A percentile compares a stretch with the other conserved stretches of the same genome.
These are phyloP conservation scores for Xestia ashworthii DNA, from an alignment of 2,888 invertebrate species.

Conservation along the genomic window DNA sequence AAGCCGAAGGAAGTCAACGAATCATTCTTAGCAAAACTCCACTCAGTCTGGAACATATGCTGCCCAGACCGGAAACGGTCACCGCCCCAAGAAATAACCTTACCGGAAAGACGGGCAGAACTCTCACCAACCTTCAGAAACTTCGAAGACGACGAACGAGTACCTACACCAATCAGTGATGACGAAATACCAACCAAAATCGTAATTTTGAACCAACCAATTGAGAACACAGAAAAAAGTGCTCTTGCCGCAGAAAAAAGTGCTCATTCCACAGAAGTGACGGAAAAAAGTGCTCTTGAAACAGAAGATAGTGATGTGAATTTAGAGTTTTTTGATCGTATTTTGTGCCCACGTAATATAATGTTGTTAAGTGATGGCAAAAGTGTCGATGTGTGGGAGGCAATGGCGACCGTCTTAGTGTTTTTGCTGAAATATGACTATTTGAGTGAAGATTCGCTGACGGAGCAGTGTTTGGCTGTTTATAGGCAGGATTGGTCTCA, in stretches of 20 bases:
- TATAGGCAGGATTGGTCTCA: slow-evolving; percentile 93
- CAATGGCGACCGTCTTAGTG: slow-evolving; percentile 83
- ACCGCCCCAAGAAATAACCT: slow-evolving; percentile 67
- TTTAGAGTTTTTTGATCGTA: slow-evolving; percentile 81
- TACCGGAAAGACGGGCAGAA: slow-evolving; percentile 72
- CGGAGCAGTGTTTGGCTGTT: slow-evolving; percentile 92
- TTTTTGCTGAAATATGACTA: slow-evolving; percentile 90
- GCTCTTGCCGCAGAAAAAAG: background rate
- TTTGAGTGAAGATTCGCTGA: slow-evolving; percentile 91
- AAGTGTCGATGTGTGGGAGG: slow-evolving; percentile 80
- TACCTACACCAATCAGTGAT: slow-evolving; percentile 77
- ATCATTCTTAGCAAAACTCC: slow-evolving; percentile 73
- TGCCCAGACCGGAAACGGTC: slow-evolving; percentile 79
- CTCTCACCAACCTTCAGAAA: slow-evolving; percentile 77
- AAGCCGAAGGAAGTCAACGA: slow-evolving; percentile 78
- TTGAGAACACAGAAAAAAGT: slow-evolving; percentile 4
- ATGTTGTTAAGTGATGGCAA: slow-evolving; percentile 75
- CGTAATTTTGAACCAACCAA: slow-evolving; percentile 28
- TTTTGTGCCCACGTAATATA: slow-evolving; percentile 84
- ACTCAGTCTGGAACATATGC: slow-evolving; percentile 80
- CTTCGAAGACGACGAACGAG: slow-evolving; percentile 76
- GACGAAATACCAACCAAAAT: slow-evolving; percentile 68
- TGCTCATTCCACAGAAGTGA: slow-evolving; percentile 3
- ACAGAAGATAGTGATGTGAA: slow-evolving; percentile 53
- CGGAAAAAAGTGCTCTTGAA: slow-evolving; percentile 31